Conservation (phyloP, 2,113 vertebrate genomes). For the Terrapene triunguis region DNA sequence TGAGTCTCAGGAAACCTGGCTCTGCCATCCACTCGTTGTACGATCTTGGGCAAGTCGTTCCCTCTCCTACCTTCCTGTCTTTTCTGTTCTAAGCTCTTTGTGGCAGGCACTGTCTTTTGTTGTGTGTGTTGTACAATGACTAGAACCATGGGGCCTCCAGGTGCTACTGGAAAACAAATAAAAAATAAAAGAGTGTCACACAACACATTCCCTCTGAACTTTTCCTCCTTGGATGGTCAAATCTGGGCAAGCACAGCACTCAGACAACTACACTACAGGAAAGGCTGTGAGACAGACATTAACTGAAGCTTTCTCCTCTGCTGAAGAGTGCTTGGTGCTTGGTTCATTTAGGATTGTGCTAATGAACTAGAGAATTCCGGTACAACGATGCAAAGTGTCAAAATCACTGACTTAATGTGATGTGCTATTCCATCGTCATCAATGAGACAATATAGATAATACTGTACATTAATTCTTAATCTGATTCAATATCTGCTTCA, state of each 20-base stretch:
- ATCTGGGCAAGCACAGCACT: neutral
- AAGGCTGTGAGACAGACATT: neutral
- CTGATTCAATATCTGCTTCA: neutral
- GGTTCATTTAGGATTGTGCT: neutral
- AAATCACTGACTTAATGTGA: neutral
- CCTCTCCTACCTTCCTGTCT: neutral
- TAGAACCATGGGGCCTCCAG: neutral
- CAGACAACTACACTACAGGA: neutral
- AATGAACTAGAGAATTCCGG: neutral
- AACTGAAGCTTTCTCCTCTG: neutral
- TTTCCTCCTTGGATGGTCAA: neutral
- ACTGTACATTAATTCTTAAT: neutral
- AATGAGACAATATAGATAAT: neutral
- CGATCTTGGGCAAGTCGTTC: neutral
- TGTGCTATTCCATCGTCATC: rapidly evolving
- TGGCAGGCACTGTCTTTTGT: neutral
- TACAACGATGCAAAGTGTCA: neutral
- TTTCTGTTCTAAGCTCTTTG: neutral
- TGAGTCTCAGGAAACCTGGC: neutral
- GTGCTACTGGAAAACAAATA: neutral
- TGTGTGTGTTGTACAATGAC: neutral
- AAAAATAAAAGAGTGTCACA: neutral
- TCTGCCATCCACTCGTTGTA: neutral
- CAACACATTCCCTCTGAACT: neutral
- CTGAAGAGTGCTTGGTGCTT: neutral